Evolutionary conservation across 2,113 vertebrate genomes (phyloP).

Genomic region (Riparia riparia): DNA sequence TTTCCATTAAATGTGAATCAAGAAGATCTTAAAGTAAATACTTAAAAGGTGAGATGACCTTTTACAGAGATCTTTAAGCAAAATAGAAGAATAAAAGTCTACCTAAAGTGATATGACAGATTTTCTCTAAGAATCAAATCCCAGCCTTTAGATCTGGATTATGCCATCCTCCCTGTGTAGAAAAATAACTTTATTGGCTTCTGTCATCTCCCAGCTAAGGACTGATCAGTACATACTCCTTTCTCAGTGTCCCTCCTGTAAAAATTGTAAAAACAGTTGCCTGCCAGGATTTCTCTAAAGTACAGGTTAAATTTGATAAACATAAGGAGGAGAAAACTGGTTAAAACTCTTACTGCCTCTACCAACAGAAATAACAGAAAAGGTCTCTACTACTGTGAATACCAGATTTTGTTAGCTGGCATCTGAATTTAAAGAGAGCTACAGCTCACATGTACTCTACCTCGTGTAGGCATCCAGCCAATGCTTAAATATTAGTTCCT

Average conservation of each 20-base stretch:
- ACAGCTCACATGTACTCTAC: background rate
- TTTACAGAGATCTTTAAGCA: background rate
- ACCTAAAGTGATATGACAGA: background rate
- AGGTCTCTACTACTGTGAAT: background rate
- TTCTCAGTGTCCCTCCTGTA: background rate
- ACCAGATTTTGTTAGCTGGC: background rate
- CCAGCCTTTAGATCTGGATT: background rate
- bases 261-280: background rate
- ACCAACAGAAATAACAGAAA: background rate
- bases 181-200: background rate
- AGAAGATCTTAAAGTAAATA: background rate
- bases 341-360: background rate
- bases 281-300: background rate
- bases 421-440: background rate
- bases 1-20: conserved; percentile 11
- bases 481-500: background rate
- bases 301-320: background rate
- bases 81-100: background rate
- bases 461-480: background rate
- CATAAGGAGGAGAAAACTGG: background rate
- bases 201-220: background rate
- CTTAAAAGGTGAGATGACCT: background rate
- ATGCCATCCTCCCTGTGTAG: background rate
- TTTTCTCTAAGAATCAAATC: background rate
- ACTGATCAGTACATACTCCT: background rate